Conservation (phyloP, 2,113 vertebrate species). For the Tragulus kanchil region DNA sequence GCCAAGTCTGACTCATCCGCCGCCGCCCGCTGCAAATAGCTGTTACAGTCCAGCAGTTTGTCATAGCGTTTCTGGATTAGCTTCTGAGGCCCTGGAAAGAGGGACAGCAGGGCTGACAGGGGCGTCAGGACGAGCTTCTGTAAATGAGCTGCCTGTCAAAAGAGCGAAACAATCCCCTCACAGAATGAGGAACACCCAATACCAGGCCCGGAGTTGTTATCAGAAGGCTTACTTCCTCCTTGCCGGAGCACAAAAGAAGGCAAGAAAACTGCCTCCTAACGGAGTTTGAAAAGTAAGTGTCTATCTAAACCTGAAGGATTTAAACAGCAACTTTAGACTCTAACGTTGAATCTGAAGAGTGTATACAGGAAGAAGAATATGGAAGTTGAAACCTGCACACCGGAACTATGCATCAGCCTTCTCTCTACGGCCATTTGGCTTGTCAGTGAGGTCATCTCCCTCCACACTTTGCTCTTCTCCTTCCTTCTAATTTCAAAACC, state of each 20-base stretch:
- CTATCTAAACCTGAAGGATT: neutral
- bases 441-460: neutral
- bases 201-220: rapidly evolving
- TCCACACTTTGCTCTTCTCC: neutral
- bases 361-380: neutral
- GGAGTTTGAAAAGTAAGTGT: neutral
- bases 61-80: slow-evolving; percentile 99
- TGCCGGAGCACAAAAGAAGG: neutral
- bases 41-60: slow-evolving; percentile 96
- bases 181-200: neutral
- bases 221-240: neutral
- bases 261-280: neutral
- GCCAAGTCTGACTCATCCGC: slow-evolving; percentile 91
- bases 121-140: slow-evolving; percentile 92
- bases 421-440: neutral
- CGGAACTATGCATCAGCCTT: neutral
- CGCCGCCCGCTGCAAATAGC: slow-evolving; percentile 90
- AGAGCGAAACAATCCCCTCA: slow-evolving; percentile 10
- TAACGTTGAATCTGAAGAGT: neutral
- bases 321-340: neutral
- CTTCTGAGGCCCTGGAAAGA: slow-evolving; percentile 96
- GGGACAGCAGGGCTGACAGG: slow-evolving; percentile 91
- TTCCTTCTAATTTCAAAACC: neutral
- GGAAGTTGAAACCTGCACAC: neutral
- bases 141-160: slow-evolving; percentile 89